Base-by-base conservation (phyloP, 2,797 vertebrate genomes). In the Melanotaenia pygmaea region DNA sequence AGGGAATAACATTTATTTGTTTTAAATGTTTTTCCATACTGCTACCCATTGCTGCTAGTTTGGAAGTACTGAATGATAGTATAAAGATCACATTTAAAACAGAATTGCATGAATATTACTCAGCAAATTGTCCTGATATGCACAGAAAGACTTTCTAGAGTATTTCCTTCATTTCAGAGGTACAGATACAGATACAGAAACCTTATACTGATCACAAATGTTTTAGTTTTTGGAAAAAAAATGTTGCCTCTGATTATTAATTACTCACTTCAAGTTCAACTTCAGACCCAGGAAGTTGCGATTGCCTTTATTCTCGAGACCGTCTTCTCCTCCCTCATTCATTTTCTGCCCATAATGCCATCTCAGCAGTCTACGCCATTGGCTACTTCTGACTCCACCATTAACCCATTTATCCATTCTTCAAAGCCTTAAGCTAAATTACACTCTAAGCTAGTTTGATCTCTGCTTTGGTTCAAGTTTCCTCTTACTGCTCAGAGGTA, bases 201-300 rank as follows among this genome's bases (percentile, higher is more conserved):
- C 7, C 18, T 3, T 16, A 62, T 28, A 53, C 10, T 22, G 11
- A 28, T 54, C 51, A 28, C 51, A 54, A 13, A 54, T 54, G 4
- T 12, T 1, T 22, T 54, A 0, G 26, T 54, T 8, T 5, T 54
- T 24, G 50, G 1, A 28, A 28, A 59, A 61, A 22, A 38, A 53
- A 40, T 35, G 22, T 24, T 45, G 37, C 28, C 6, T 4, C 13
- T 13, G 66, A 62, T 0, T 14, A 64, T 32, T 30, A 45, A 71
- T 61, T 61, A 93, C 94, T 93, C 60, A 94, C 94, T 89, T 93
- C n/a, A 89, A 5, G 73, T 93, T 90, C n/a, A 67, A 37, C 43
- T 81, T 92, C 28, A 22, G 60, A 61, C 59, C 53, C 40, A 68
- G 74, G 34, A 45, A 73, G 22, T 74, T 84, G 1, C 3, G 64